A percentile compares a stretch with the other conserved stretches of the same genome.
phyloP scores from a whole-genome alignment of 2,888 invertebrate species.

The Thera britannica region DNA sequence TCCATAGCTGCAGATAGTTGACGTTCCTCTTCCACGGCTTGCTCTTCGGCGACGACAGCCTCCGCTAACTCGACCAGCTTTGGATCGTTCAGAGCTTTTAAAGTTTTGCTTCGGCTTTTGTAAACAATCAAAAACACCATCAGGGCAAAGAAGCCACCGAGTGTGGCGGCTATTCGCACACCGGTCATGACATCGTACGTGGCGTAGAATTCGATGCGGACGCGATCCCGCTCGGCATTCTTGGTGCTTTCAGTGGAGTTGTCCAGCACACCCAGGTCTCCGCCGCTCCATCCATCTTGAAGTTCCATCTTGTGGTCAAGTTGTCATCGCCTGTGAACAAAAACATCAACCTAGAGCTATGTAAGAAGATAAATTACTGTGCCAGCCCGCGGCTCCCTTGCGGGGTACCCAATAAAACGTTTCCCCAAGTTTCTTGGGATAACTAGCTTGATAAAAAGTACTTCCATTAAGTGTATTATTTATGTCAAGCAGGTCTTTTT shows the following conservation, averaged over 20 bases:
- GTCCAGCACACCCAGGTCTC: constrained; percentile 64
- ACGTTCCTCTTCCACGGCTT: constrained; percentile 88
- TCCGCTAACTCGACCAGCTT: constrained; percentile 92
- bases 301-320: constrained; percentile 79
- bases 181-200: constrained; percentile 98
- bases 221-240: constrained; percentile 87
- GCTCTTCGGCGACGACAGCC: constrained; percentile 89
- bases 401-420: too few species aligned
- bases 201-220: constrained; percentile 92
- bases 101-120: constrained; percentile 93
- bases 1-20: constrained; percentile 90
- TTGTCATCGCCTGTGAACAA: constrained; percentile 79
- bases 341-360: constrained; percentile 19
- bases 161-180: constrained; percentile 94
- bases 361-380: too few species aligned
- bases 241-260: constrained; percentile 71
- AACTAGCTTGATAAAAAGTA: too few species aligned
- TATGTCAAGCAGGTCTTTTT: too few species aligned
- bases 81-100: constrained; percentile 91
- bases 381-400: too few species aligned
- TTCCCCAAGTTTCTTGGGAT: too few species aligned
- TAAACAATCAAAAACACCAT: constrained; percentile 96
- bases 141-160: constrained; percentile 95
- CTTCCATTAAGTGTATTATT: too few species aligned
- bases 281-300: constrained; percentile 73